These are phyloP conservation scores for Panurus biarmicus DNA, from an alignment of 2,113 vertebrate genomes.

Conservation along the genomic window DNA sequence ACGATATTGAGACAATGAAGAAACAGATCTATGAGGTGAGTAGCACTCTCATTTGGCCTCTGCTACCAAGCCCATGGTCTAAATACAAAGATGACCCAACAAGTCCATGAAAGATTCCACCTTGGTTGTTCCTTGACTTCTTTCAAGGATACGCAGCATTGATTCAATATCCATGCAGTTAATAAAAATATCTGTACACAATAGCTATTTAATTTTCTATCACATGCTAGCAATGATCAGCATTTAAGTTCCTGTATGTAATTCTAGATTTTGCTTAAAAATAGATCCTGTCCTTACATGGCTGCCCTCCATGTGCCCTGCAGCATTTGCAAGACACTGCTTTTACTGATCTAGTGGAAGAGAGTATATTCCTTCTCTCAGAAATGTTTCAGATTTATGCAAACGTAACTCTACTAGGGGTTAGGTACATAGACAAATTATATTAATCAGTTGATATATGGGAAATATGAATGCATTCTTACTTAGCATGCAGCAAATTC, in stretches of 20 bases:
- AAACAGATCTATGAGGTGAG: constrained; percentile 80
- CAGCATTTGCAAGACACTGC: background rate
- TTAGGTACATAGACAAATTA: background rate
- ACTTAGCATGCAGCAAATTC: background rate
- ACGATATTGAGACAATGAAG: constrained; percentile 77
- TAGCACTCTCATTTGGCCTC: background rate
- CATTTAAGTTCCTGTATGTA: background rate
- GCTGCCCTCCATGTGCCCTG: background rate
- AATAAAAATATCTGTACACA: background rate
- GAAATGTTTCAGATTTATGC: background rate
- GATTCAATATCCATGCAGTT: background rate
- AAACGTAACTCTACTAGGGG: background rate
- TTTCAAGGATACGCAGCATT: background rate
- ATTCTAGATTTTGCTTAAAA: constrained; percentile 7
- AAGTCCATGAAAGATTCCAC: background rate
- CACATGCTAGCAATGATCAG: background rate
- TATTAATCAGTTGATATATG: background rate
- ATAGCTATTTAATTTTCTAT: background rate
- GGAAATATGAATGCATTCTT: background rate
- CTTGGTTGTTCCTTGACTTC: background rate
- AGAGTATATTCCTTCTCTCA: background rate
- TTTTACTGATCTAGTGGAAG: background rate
- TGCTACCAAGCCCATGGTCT: background rate
- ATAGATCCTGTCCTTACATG: background rate
- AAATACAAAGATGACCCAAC: background rate